Evolutionary conservation across 2,113 vertebrate species (phyloP).

Genomic region (Microtus montanus): DNA sequence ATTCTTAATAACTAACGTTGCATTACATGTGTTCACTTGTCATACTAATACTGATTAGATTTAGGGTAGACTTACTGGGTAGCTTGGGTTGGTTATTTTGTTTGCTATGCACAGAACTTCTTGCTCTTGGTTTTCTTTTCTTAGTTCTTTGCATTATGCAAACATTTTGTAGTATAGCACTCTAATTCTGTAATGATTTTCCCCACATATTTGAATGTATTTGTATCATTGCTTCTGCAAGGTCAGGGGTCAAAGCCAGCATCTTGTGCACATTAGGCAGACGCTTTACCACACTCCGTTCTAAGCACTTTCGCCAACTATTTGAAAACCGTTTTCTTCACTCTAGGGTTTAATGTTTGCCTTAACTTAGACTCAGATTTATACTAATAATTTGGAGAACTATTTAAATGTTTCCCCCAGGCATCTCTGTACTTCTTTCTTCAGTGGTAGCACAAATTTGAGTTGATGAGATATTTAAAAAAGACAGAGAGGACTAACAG

Average conservation of each 20-base stretch:
- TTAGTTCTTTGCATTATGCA: not conserved
- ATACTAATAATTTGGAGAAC: not conserved
- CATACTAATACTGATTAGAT: not conserved
- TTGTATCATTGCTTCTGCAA: not conserved
- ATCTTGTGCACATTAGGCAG: no score
- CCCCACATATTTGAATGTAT: not conserved
- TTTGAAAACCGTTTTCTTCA: not conserved
- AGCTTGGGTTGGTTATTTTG: not conserved
- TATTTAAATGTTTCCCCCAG: not conserved
- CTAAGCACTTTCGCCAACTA: fast-evolving
- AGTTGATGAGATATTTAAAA: not conserved
- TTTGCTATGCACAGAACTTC: not conserved
- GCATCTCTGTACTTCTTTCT: not conserved
- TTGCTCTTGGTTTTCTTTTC: no score
- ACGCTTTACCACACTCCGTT: not conserved
- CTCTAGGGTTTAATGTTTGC: not conserved
- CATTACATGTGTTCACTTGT: not conserved
- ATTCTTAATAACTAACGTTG: not conserved
- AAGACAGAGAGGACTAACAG: not conserved
- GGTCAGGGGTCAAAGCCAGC: not conserved
- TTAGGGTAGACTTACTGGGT: no score
- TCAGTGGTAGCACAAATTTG: not conserved
- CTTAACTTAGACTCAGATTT: not conserved
- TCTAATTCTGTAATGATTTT: not conserved
- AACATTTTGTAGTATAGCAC: not conserved